Conservation (phyloP, 1,140 invertebrate genomes). For the Drosophila kohkoa region DNA sequence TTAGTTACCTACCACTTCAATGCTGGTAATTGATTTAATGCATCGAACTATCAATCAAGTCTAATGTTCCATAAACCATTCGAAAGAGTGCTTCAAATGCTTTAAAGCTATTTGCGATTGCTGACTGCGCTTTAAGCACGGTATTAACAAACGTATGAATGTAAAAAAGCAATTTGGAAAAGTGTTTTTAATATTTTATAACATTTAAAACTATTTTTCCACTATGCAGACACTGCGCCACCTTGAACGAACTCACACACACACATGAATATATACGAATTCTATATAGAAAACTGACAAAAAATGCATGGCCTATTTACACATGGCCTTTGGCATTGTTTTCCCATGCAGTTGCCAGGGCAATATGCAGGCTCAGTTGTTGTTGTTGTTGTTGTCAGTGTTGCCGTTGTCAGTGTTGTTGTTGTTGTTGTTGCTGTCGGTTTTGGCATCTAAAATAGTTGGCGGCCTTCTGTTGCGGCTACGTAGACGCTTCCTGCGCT, state of each 20-base stretch:
- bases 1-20: no score
- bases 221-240: conserved; percentile 30
- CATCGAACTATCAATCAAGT: no score
- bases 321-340: conserved; percentile 80
- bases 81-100: no score
- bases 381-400: conserved; percentile 21
- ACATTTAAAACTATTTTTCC: conserved; percentile 22
- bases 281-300: conserved; percentile 29
- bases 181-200: conserved; percentile 19
- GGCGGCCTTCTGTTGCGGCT: conserved; percentile 76
- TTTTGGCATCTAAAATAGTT: conserved; percentile 79
- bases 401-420: conserved; percentile 40
- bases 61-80: no score
- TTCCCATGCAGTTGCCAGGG: conserved; percentile 56
- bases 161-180: conserved; percentile 9
- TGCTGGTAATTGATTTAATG: no score
- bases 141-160: not conserved
- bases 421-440: conserved; percentile 45
- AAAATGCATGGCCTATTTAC: conserved; percentile 77
- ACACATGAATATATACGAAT: conserved; percentile 25
- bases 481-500: conserved; percentile 64
- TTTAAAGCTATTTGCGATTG: not conserved
- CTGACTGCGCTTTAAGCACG: not conserved
- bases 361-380: conserved; percentile 53
- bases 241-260: conserved; percentile 6